Evolutionary conservation across 1,140 invertebrate genomes (phyloP), one percentile per base, ranked within the genome.

Genomic region (Cotesia typhae): DNA sequence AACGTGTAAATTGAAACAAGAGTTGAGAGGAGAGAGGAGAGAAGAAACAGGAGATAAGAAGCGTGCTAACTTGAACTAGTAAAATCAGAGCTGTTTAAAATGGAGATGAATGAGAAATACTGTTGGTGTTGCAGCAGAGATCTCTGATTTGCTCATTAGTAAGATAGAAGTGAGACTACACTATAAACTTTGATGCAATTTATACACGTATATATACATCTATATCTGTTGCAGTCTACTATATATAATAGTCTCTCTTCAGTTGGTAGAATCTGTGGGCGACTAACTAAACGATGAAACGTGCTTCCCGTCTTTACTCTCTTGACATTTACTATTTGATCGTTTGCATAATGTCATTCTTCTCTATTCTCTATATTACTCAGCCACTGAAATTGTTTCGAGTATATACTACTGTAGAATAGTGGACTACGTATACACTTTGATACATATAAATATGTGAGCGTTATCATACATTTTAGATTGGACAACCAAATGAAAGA

Each of bases 301-400:
- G 72, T 67, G 70, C 47, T 75, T 75, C 70, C 66, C 67, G 60
- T 59, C 37, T 64, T 57, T 51, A 47, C 41, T 47, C 41, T 47
- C 36, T 47, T 36, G 47, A 61, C 67, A 68, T 53, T 61, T 36
- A 47, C 55, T 37, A 60, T 52, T 64, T 69, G 61, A 69, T 65
- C 51, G 67, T 72, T 75, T 75, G 74, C 71, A 75, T 73, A 75
- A 75, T 75, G 70, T 66, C 60, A 47, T 64, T 55, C 53, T 72
- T 73, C 52, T 55, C 4, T 47, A 47, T 2, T 73, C 52, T 55
- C 4, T 47, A 47, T 2, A 47, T 47, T 47, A 47, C 41, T 47
- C 10, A 9, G 6, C 41, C 10, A 47, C 41, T 47, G 41, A 2
- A 7, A 55, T 67, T 41, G 41, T 66, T 10, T 20, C n/a, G 35